Evolutionary conservation across 30 jellyfish, hydroid and myxozoan species (phyloP).

Genomic region (Cassiopea andromeda): DNA sequence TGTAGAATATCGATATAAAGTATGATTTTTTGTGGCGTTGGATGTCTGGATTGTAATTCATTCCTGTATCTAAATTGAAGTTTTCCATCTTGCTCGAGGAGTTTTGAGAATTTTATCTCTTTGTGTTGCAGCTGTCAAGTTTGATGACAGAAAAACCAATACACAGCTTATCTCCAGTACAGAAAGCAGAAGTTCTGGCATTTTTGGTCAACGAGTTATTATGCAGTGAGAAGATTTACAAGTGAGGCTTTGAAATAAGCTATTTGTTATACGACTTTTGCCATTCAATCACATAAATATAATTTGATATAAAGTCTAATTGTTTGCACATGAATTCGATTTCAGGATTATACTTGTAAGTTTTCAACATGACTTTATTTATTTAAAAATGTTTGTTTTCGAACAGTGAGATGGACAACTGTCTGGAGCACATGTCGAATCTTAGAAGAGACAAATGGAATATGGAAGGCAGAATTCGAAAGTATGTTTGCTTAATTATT

Average conservation of each 20-base stretch:
- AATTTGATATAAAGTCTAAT: no score
- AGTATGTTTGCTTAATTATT: slow-evolving; percentile 53
- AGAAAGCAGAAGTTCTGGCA: slow-evolving; percentile 90
- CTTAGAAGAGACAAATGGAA: slow-evolving; percentile 97
- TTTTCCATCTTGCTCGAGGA: neutral
- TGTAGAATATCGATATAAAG: no score
- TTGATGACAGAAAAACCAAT: slow-evolving; percentile 79
- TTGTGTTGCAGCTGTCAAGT: slow-evolving; percentile 40
- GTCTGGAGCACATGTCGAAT: slow-evolving; percentile 93
- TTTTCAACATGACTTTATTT: neutral
- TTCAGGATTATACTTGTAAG: neutral
- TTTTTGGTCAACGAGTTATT: slow-evolving; percentile 92
- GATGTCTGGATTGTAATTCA: no score
- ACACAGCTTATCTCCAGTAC: slow-evolving; percentile 84
- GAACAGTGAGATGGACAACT: slow-evolving; percentile 91
- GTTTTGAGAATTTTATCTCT: neutral
- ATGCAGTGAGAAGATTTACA: slow-evolving; percentile 91
- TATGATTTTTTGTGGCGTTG: no score
- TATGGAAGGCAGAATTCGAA: slow-evolving; percentile 94
- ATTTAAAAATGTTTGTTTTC: neutral
- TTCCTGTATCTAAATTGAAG: neutral
- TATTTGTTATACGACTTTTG: no score
- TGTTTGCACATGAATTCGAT: no score
- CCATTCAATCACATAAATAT: no score
- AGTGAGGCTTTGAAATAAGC: slow-evolving; percentile 53